phyloP scores from a whole-genome alignment of 2,888 invertebrate species.

The Atrina japonica region DNA sequence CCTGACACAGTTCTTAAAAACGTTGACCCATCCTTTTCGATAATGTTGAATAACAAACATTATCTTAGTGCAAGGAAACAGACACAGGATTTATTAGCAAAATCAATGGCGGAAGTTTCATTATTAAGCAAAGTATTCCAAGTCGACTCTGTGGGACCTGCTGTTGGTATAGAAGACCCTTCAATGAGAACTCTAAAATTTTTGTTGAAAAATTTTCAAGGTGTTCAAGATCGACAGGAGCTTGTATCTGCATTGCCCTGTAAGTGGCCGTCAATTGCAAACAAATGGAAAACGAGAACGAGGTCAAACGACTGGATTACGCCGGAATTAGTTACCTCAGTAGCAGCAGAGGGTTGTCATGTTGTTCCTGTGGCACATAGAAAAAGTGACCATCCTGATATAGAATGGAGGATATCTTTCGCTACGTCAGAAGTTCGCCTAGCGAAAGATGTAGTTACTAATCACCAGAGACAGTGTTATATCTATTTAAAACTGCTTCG shows the following conservation, averaged over 20 bases:
- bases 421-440: slow-evolving; percentile 44
- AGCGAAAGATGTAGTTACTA: slow-evolving; percentile 39
- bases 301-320: slow-evolving; percentile 10
- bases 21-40: slow-evolving; percentile 16
- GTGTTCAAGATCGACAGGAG: slow-evolving; percentile 10
- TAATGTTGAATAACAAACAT: not conserved
- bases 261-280: slow-evolving; percentile 4
- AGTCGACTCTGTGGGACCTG: slow-evolving; percentile 15
- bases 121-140: not conserved
- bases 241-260: slow-evolving; percentile 8
- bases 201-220: not conserved
- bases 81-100: slow-evolving; percentile 1
- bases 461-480: slow-evolving; percentile 47
- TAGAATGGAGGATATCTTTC: slow-evolving; percentile 53
- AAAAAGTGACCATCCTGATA: slow-evolving; percentile 9
- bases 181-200: slow-evolving; percentile 6
- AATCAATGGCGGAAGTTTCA: not conserved
- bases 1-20: slow-evolving; percentile 9
- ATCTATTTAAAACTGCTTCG: slow-evolving; percentile 44
- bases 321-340: not conserved
- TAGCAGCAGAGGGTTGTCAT: slow-evolving; percentile 13
- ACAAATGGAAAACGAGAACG: slow-evolving; percentile 1
- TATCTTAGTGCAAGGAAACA: slow-evolving; percentile 13
- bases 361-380: slow-evolving; percentile 17
- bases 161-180: slow-evolving; percentile 12